Conservation (phyloP, 2,797 vertebrate genomes). For the Alectoris magna region DNA sequence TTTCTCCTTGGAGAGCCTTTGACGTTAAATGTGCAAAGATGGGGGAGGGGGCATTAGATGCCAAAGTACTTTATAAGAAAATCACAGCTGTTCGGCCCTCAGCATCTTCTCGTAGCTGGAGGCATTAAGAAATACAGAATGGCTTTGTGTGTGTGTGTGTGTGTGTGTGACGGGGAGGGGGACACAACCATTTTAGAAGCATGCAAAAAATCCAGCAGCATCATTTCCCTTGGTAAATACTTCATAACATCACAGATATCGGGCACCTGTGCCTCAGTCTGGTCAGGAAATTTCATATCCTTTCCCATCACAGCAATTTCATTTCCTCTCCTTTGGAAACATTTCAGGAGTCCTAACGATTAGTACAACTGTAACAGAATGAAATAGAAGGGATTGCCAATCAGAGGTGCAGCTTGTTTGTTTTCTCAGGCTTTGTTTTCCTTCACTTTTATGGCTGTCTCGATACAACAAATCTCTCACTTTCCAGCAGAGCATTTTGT, state of each 20-base stretch:
- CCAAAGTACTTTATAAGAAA: conserved; percentile 78
- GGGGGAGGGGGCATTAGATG: conserved; percentile 76
- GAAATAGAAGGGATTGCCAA: conserved; percentile 63
- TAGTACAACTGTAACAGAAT: conserved; percentile 73
- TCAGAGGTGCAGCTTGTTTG: conserved; percentile 79
- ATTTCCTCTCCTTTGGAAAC: conserved; percentile 83
- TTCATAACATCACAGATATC: conserved; percentile 82
- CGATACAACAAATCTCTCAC: conserved; percentile 70
- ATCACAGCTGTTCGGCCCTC: conserved; percentile 88
- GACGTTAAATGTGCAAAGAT: conserved; percentile 24
- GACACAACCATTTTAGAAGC: conserved; percentile 57
- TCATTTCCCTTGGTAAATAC: conserved; percentile 79
- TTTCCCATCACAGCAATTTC: conserved; percentile 84
- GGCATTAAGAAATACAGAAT: conserved; percentile 79
- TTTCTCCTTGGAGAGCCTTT: conserved; percentile 71
- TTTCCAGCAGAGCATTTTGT: conserved; percentile 71
- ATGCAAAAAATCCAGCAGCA: conserved; percentile 67
- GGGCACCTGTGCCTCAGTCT: conserved; percentile 86
- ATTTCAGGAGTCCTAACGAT: conserved; percentile 83
- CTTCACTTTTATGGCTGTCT: conserved; percentile 72
- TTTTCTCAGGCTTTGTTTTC: conserved; percentile 73
- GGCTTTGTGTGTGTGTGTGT: conserved; percentile 36
- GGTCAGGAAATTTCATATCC: conserved; percentile 91
- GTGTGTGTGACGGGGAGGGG: neutral
- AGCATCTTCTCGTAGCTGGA: conserved; percentile 79